Evolutionary conservation across 2,888 invertebrate genomes (phyloP).

Genomic region (Thymelicus lineola): DNA sequence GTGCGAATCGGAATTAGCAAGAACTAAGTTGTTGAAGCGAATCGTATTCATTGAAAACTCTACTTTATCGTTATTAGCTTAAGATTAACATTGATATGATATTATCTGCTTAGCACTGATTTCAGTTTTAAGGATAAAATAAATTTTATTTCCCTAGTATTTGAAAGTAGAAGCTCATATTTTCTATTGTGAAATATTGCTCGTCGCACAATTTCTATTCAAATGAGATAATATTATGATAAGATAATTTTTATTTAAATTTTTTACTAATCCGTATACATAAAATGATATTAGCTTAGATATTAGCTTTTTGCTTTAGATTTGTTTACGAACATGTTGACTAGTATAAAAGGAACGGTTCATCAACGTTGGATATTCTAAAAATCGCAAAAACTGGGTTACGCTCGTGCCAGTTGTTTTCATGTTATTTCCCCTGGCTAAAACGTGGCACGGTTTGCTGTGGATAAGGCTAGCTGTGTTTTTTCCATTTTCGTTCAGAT

Average conservation of each 20-base stretch:
- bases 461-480: constrained; percentile 33
- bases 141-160: constrained; percentile 28
- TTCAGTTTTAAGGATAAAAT: background rate
- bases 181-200: background rate
- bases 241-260: background rate
- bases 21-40: constrained; percentile 54
- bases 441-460: constrained; percentile 27
- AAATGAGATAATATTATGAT: background rate
- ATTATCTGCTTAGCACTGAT: background rate
- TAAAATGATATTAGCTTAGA: background rate
- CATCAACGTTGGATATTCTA: constrained; percentile 28
- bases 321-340: constrained; percentile 23
- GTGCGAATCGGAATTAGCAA: constrained; percentile 65
- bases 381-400: constrained; percentile 30
- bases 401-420: constrained; percentile 31
- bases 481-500: constrained; percentile 37
- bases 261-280: background rate
- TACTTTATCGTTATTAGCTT: constrained; percentile 48
- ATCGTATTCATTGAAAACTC: constrained; percentile 52
- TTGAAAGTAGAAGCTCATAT: constrained; percentile 24
- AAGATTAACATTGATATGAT: constrained; percentile 3
- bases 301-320: background rate
- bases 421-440: constrained; percentile 38
- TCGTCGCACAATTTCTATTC: background rate
- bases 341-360: constrained; percentile 12